These are phyloP conservation scores for Sandelia bainsii DNA, from an alignment of 2,797 vertebrate species.

Conservation along the genomic window DNA sequence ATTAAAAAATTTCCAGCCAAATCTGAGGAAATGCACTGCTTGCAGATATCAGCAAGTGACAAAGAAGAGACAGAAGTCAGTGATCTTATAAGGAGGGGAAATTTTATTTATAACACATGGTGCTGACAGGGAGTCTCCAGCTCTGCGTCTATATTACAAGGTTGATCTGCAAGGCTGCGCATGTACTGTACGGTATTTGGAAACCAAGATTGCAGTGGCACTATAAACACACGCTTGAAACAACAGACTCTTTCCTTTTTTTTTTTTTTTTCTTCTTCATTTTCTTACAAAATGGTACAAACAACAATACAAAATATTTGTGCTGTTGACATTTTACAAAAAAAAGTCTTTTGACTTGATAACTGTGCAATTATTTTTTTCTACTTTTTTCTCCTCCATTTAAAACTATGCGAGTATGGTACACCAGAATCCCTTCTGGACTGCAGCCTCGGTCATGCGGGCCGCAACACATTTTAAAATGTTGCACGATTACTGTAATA, in stretches of 20 bases:
- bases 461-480: conserved; percentile 84
- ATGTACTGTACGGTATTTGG: conserved; percentile 85
- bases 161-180: conserved; percentile 88
- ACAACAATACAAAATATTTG: conserved; percentile 99
- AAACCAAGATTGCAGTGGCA: conserved; percentile 91
- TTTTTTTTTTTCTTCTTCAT: conserved; percentile 71
- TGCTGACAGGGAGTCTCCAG: conserved; percentile 83
- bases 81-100: conserved; percentile 86
- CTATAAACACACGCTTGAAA: conserved; percentile 93
- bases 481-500: conserved; percentile 81
- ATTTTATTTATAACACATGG: conserved; percentile 95
- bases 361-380: conserved; percentile 85
- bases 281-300: conserved; percentile 99
- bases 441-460: conserved; percentile 89
- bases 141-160: conserved; percentile 89
- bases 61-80: conserved; percentile 64
- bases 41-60: conserved; percentile 35
- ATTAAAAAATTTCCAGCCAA: neutral
- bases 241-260: conserved; percentile 82
- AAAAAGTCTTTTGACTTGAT: conserved; percentile 83
- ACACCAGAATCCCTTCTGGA: conserved; percentile 84
- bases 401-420: conserved; percentile 82
- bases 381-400: conserved; percentile 54
- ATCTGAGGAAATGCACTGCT: conserved; percentile 1
- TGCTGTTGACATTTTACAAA: conserved; percentile 99